Percentiles rank a stretch among this genome's conserved stretches.
phyloP scores from a whole-genome alignment of 2,888 invertebrate species.

The Trichopoda pennipes region DNA sequence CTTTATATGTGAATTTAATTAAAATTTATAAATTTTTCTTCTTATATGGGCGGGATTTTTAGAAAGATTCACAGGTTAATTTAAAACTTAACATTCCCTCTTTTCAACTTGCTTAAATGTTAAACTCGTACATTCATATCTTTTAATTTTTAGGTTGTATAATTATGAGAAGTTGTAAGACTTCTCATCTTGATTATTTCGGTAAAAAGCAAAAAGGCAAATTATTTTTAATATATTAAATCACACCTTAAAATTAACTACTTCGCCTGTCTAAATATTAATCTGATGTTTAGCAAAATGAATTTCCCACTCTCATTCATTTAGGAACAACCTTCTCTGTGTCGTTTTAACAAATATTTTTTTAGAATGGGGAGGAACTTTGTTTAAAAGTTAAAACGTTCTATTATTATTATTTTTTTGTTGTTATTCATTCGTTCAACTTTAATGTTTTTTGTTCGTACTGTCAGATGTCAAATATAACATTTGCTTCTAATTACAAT shows the following conservation, averaged over 20 bases:
- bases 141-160: too few relatives aligned
- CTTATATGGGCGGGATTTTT: too few relatives aligned
- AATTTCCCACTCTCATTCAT: not conserved
- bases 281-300: slow-evolving; percentile 15
- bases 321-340: slow-evolving; percentile 18
- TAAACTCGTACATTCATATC: too few relatives aligned
- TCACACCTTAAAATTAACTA: slow-evolving; percentile 68
- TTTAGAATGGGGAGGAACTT: not conserved
- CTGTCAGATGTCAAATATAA: slow-evolving; percentile 72
- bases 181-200: too few relatives aligned
- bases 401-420: slow-evolving; percentile 12
- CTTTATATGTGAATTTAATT: too few relatives aligned
- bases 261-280: not conserved
- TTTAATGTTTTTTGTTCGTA: slow-evolving; percentile 28
- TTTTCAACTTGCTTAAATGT: too few relatives aligned
- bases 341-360: not conserved
- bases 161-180: too few relatives aligned
- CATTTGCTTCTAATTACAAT: slow-evolving; percentile 77
- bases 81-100: too few relatives aligned
- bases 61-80: too few relatives aligned
- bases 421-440: slow-evolving; percentile 1
- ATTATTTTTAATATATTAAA: slow-evolving; percentile 65
- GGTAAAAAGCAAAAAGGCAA: not conserved
- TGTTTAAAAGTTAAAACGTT: not conserved
- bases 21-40: too few relatives aligned